Base-by-base conservation (phyloP, 2,113 vertebrate species). In the Athene cunicularia region DNA sequence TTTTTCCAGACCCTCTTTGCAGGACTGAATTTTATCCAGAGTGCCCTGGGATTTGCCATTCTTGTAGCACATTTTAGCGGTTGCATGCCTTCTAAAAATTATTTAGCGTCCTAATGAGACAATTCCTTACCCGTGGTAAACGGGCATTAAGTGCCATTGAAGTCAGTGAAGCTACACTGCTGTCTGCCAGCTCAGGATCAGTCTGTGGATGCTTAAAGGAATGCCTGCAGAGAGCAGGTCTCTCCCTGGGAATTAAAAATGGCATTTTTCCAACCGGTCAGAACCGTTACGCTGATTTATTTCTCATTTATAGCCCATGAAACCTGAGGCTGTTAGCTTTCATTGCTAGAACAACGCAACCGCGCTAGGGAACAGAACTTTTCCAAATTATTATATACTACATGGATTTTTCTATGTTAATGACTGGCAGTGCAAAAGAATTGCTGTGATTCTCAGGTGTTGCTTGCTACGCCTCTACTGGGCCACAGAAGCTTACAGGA, bases 291-390 rank as follows among this genome's bases (percentile, higher is more conserved):
- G 9, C 85, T 77, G 67, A 95, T 94, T 95, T 97, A 90, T 94
- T 96, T 88, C 87, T 91, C 79, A 74, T 93, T 97, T 96, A 90
- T 70, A 90, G 85, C 83, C 89, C 6, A 1, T 82, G 93, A 97
- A 97, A 97, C 96, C 93, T 95, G 93, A 97, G 96, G 94, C 92
- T 97, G 95, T 97, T 95, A 97, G 86, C 88, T 97, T 95, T 96
- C 22, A 5, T 91, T 97, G 98, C 96, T 41, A 88, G 76, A 97
- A 97, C 91, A 95, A 95, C 15, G 22, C 84, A 96, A 94, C 91
- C 11, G 49, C 82, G 95, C 95, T 95, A 91, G 85, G 97, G 93
- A 97, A 93, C 76, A 97, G 90, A 98, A 96, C 84, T 97, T 96
- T 97, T 97, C 96, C 39, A 22, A 96, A 91, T 97, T 96, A 97